phyloP scores from a whole-genome alignment of 2,888 invertebrate species.

The Nemurella pictetii region DNA sequence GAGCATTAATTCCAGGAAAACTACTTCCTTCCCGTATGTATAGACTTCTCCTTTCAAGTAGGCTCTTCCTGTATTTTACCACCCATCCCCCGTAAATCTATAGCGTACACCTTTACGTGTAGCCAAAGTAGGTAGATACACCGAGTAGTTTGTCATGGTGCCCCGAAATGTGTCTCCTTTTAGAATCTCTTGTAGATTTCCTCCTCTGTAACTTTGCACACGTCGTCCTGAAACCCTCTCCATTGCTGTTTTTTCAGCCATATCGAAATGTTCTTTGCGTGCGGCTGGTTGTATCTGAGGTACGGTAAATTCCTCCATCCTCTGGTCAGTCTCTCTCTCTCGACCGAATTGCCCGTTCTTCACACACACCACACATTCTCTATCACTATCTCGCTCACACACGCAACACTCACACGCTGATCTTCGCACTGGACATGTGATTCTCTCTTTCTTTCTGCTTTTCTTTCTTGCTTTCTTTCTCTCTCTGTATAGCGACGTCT shows the following conservation, averaged over 20 bases:
- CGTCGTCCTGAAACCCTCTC: slow-evolving; percentile 40
- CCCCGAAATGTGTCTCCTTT: no score
- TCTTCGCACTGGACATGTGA: not conserved
- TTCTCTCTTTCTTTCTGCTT: not conserved
- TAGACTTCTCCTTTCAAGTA: not conserved
- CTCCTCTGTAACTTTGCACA: not conserved
- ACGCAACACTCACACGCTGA: not conserved
- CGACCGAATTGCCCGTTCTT: slow-evolving; percentile 38
- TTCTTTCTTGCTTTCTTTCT: not conserved
- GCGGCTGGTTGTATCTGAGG: slow-evolving; percentile 85
- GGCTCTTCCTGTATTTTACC: not conserved
- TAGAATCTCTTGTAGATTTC: not conserved
- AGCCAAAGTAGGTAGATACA: not conserved
- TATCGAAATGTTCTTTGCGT: slow-evolving; percentile 83
- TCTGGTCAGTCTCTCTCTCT: slow-evolving; percentile 43
- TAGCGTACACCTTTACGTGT: not conserved
- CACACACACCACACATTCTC: slow-evolving; percentile 1
- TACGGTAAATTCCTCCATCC: slow-evolving; percentile 57
- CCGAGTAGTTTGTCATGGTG: not conserved
- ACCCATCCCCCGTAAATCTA: no score
- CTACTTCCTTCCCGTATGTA: not conserved
- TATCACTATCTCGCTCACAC: slow-evolving; percentile 26
- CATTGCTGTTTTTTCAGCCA: slow-evolving; percentile 64
- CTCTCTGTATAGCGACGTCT: not conserved
- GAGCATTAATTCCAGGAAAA: not conserved